Base-by-base conservation (phyloP, 2,113 vertebrate genomes). In the Notothenia rossii region DNA sequence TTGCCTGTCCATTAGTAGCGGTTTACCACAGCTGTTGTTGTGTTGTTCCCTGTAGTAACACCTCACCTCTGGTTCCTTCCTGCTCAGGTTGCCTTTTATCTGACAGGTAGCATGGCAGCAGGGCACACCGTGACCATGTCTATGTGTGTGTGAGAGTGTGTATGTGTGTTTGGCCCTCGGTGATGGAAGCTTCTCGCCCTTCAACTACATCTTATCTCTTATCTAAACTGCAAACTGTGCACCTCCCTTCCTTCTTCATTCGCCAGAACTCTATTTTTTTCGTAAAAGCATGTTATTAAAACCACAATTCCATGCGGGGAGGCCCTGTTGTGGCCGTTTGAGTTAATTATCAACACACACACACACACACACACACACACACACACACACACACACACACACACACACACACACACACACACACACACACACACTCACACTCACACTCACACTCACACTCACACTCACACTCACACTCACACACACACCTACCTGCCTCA, bases 71-170 rank as follows among this genome's bases (percentile, higher is more conserved):
- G 69, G 83, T 82, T 83, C 86, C 84, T 91, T 93, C 91, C 84
- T 90, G 87, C 79, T 87, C 79, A 88, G 88, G 84, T 77, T 83
- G 69, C 84, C 91, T 93, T 93, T 94, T 88, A 93, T 94, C 92
- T 93, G 91, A 90, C 88, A 92, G 87, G 86, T 84, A 86, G 58
- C 79, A 72, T 86, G 87, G 87, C 78, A 29, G 29, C 29, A 29
- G 29, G 29, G 29, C 29, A 29, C 29, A 29, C 29, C 29, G 29
- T 29, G 29, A 4, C 29, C 62, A 50, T 78, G 46, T 22, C 22
- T 22, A 22, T 45, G 56, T 40, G 71, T 45, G 72, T 62, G 62
- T 20, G 62, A 29, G 18, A 50, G 81, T 71, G 77, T 58, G 86
- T 75, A 74, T 62, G 56, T 33, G 56, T 33, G 56, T 59, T 25